A percentile compares a stretch with the other conserved stretches of the same genome.
Evolutionary conservation across 2,888 invertebrate species (phyloP).

Genomic region (Trichacis sp.): DNA sequence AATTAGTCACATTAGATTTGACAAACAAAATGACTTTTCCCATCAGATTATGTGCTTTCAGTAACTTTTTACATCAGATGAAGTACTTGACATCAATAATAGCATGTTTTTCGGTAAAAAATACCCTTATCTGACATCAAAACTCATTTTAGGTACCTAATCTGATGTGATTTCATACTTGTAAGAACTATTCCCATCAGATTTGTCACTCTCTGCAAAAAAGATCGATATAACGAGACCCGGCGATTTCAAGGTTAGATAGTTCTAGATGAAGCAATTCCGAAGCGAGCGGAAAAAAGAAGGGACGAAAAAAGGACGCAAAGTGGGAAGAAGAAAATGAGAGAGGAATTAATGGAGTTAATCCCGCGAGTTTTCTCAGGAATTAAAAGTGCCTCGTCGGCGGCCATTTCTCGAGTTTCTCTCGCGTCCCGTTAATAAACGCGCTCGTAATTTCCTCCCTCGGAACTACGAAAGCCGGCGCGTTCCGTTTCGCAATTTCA

Average conservation of each 20-base stretch:
- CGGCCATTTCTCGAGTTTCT: slow-evolving; percentile 48
- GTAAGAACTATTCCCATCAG: no score
- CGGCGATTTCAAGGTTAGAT: slow-evolving; percentile 43
- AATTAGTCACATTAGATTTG: no score
- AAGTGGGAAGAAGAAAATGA: slow-evolving; percentile 33
- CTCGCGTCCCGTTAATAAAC: slow-evolving; percentile 48
- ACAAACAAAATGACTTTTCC: no score
- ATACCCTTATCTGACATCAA: no score
- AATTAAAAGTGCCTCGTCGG: slow-evolving; percentile 54
- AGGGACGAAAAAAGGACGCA: slow-evolving; percentile 17
- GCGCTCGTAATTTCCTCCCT: slow-evolving; percentile 47
- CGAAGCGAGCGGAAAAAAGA: slow-evolving; percentile 22
- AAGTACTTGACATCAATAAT: no score
- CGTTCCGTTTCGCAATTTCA: slow-evolving; percentile 41
- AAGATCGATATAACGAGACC: no score
- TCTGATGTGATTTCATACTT: no score
- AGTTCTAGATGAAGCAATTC: slow-evolving; percentile 40
- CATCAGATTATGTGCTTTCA: no score
- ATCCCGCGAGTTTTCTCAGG: slow-evolving; percentile 49
- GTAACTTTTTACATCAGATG: no score
- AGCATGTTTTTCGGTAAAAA: no score
- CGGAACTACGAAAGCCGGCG: slow-evolving; percentile 41
- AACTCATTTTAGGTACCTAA: no score
- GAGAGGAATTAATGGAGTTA: slow-evolving; percentile 57
- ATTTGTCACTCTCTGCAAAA: no score